Evolutionary conservation across 2,797 vertebrate species (phyloP), one percentile per base, ranked within the genome.

Genomic region (Dipus sagitta): DNA sequence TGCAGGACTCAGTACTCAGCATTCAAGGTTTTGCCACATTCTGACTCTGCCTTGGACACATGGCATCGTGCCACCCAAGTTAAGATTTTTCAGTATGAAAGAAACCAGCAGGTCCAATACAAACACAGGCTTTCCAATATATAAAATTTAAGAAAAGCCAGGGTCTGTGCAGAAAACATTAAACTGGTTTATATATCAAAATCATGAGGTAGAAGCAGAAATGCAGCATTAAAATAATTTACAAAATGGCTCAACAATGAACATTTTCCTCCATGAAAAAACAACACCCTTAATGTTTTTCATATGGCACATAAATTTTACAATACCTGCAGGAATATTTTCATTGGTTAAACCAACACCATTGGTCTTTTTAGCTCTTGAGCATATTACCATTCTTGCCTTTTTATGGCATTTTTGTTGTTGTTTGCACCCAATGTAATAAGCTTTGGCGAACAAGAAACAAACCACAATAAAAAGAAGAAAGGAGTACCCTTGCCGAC

Each of bases 281-380:
- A 97, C 97, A 96, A 97, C 96, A 97, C 91, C 96, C 96, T 98
- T 98, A 98, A 98, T 98, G 98, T 94, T 97, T 98, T 98, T 98
- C 98, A 98, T 97, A 98, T 98, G 98, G 98, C 97, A 97, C 97
- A 97, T 98, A 98, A 98, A 98, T 97, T 98, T 98, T 98, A 98
- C 97, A 98, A 92, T 98, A 98, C 97, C 98, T 98, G 93, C 95
- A 98, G 98, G 98, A 98, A 96, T 97, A 93, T 97, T 98, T 98
- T 98, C 97, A 97, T 97, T 97, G 98, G 97, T 97, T 98, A 97
- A 98, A 97, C 95, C 97, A 98, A 98, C 97, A 98, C 95, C 95
- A 96, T 95, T 94, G 97, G 97, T 97, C 97, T 94, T 98, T 97
- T 98, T 94, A 97, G 96, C 97, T 98, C 96, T 97, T 98, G 97